Percentiles rank a stretch among this genome's conserved stretches.
These are phyloP conservation scores for Seriola rivoliana DNA, from an alignment of 2,113 vertebrate genomes.

Conservation along the genomic window DNA sequence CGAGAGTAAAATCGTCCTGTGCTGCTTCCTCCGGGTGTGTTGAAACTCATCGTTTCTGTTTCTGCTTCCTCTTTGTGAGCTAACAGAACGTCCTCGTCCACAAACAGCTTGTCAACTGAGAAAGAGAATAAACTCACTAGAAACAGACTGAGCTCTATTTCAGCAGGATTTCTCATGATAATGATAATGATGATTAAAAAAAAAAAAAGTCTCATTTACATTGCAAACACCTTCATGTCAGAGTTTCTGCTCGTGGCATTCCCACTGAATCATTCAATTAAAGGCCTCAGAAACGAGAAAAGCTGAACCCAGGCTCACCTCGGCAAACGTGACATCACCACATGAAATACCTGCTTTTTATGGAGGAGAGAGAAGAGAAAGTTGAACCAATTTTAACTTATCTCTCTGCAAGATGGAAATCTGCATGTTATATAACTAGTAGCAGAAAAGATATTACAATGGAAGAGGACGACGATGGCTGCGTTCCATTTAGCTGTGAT, in stretches of 20 bases:
- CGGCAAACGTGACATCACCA: neutral
- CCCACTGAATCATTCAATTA: neutral
- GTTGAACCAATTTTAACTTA: neutral
- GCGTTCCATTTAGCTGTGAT: too few relatives aligned
- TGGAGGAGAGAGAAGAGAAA: neutral
- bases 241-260: neutral
- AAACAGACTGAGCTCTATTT: too few relatives aligned
- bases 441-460: too few relatives aligned
- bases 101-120: accelerated
- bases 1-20: neutral
- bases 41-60: constrained; percentile 33
- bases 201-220: neutral
- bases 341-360: neutral
- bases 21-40: neutral
- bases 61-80: constrained; percentile 16
- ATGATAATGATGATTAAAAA: too few relatives aligned
- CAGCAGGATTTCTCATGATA: too few relatives aligned
- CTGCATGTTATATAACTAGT: too few relatives aligned
- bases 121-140: neutral
- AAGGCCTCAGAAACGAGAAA: neutral
- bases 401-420: too few relatives aligned
- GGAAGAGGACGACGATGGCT: too few relatives aligned
- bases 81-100: neutral
- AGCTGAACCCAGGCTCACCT: constrained; percentile 17
- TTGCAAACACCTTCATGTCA: constrained; percentile 1